These are phyloP conservation scores for Labeo calbasu DNA, from an alignment of 2,797 vertebrate genomes.

Conservation along the genomic window DNA sequence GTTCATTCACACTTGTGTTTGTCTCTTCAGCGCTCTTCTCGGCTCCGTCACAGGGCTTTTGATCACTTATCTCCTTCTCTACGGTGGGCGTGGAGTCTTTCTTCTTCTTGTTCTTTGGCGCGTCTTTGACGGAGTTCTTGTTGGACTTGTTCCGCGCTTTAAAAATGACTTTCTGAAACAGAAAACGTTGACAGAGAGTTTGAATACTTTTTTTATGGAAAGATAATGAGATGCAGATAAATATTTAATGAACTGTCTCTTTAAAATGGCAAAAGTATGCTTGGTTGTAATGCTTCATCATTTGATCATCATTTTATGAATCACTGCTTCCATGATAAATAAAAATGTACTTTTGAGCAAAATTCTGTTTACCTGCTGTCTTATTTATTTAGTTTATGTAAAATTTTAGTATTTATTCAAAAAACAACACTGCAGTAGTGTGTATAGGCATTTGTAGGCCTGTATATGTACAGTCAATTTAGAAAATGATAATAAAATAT, in stretches of 20 bases:
- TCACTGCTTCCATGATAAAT: neutral
- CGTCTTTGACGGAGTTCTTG: conserved; percentile 79
- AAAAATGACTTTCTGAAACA: conserved; percentile 83
- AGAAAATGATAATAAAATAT: too few species aligned
- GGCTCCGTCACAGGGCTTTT: conserved; percentile 65
- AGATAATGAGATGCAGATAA: neutral
- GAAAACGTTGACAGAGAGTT: conserved; percentile 52
- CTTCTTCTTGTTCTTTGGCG: conserved; percentile 77
- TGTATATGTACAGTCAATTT: neutral
- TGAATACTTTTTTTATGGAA: conserved; percentile 14
- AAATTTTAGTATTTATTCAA: neutral
- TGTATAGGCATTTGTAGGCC: neutral
- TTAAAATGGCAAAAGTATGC: neutral
- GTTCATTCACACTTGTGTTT: neutral
- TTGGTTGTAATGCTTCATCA: neutral
- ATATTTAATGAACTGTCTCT: neutral
- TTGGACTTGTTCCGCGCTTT: conserved; percentile 78
- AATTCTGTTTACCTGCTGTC: neutral
- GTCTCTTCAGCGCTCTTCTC: conserved; percentile 13
- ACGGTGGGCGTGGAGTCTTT: conserved; percentile 62
- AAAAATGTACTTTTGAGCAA: neutral
- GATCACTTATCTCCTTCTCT: conserved; percentile 70
- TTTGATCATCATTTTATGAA: conserved; percentile 10
- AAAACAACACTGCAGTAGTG: neutral
- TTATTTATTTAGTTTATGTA: neutral